Evolutionary conservation across 2,113 vertebrate species (phyloP).

Genomic region (Triplophysa dalaica): DNA sequence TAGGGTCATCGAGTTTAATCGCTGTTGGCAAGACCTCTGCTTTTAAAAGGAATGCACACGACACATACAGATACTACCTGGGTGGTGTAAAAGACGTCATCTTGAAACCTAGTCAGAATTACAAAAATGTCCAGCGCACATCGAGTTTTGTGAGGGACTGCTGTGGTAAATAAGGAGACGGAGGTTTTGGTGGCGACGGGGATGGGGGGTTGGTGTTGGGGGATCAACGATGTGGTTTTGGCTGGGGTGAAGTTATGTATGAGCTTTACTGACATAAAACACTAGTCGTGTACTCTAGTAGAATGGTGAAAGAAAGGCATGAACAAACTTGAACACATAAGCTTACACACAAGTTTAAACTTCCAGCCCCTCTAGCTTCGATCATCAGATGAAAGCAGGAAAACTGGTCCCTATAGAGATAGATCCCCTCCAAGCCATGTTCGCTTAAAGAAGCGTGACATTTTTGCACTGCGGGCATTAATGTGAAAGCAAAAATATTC

Average conservation of each 20-base stretch:
- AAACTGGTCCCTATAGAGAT: too few relatives aligned
- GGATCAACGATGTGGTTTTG: conserved; percentile 43
- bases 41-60: conserved; percentile 29
- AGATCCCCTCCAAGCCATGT: background rate
- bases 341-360: conserved; percentile 10
- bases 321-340: background rate
- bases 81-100: conserved; percentile 2
- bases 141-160: background rate
- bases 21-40: conserved; percentile 12
- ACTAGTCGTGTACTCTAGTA: conserved; percentile 41
- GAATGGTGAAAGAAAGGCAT: conserved; percentile 38
- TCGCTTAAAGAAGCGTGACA: background rate
- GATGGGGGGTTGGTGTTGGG: background rate
- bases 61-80: conserved; percentile 31
- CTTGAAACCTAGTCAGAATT: background rate
- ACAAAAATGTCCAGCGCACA: background rate
- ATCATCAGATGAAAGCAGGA: background rate
- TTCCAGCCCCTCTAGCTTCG: background rate
- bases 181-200: conserved; percentile 5
- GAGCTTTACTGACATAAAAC: conserved; percentile 49
- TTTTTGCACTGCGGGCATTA: background rate
- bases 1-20: conserved; percentile 33
- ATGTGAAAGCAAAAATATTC: too few relatives aligned
- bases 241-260: conserved; percentile 48
- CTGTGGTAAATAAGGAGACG: conserved; percentile 30